Conservation (phyloP, 1,140 invertebrate genomes). For the Ptiloglossa arizonensis region DNA sequence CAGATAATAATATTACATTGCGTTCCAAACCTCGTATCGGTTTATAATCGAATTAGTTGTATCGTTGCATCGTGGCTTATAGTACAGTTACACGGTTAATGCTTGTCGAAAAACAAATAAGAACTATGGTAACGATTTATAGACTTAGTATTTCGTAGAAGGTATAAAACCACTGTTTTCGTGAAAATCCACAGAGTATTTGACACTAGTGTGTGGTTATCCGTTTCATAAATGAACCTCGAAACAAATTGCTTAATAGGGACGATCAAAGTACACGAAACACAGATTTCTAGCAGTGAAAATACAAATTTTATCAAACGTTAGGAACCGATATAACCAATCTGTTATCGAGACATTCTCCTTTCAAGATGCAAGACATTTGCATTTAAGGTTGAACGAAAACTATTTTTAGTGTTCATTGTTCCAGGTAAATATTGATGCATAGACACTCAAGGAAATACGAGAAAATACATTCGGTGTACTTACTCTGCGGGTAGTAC, state of each 20-base stretch:
- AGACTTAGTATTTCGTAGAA: no score
- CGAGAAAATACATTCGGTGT: constrained; percentile 7
- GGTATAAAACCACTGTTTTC: no score
- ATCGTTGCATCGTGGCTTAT: no score
- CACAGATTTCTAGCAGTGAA: neutral
- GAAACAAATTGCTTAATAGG: no score
- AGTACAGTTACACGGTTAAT: no score
- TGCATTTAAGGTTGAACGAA: neutral
- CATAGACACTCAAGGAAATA: neutral
- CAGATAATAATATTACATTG: no score
- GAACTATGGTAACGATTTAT: no score
- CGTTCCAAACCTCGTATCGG: no score
- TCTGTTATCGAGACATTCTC: neutral
- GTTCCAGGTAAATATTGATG: neutral
- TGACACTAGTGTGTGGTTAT: neutral
- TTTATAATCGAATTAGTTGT: no score
- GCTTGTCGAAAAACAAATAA: no score
- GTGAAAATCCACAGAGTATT: neutral
- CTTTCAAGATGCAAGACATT: neutral
- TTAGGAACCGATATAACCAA: neutral
- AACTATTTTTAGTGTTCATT: neutral
- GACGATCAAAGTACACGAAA: neutral
- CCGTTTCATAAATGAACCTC: neutral
- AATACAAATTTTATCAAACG: neutral
- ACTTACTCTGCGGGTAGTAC: constrained; percentile 65